Base-by-base conservation (phyloP, 1,140 invertebrate species). In the Hyles vespertilio region DNA sequence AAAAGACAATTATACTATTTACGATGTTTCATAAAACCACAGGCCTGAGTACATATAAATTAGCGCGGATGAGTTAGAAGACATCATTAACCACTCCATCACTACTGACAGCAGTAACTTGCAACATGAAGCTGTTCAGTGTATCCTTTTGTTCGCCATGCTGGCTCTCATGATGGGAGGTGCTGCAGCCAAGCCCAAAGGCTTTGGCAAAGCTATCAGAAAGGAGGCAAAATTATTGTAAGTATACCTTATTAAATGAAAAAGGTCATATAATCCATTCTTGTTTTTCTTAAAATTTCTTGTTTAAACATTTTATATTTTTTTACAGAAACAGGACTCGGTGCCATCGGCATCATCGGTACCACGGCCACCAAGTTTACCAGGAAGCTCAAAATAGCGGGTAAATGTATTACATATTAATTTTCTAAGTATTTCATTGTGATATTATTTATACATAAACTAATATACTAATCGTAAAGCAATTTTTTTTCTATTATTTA, bases 211-310 rank as follows among this genome's bases (percentile, higher is more conserved):
- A 7, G 51, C 55, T 9, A 56, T 59, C 34, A 69, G 56, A 69
- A 69, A 45, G 63, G 63, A 11, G 67, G 59, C 5, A 56, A 65
- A 63, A 34, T 60, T 51, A 63, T 65, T 44, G 67, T 69, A 34
- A 65, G 63, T 58, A 12, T 9, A 32, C 2, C 32, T 51, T 51
- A 8, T 10, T 7, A 48, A 48, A 11, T 48, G 1, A 11, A 48
- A n/a, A 11, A 48, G 5, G 11, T 48, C 6, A 12, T 12, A 48
- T 48, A 1, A 7, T n/a, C n/a, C 0, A 1, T 1, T 22, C 54
- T 5, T 52, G 22, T 52, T 32, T 10, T 36, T 7, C 10, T 45
- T 53, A 22, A 10, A 5, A 49, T 55, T 34, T 51, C 9, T 3
- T 32, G 1, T 33, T 56, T 12, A 46, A 43, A 32, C 40, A 47